Base-by-base conservation (phyloP, 2,888 invertebrate species). In the Scaptomyza parva region DNA sequence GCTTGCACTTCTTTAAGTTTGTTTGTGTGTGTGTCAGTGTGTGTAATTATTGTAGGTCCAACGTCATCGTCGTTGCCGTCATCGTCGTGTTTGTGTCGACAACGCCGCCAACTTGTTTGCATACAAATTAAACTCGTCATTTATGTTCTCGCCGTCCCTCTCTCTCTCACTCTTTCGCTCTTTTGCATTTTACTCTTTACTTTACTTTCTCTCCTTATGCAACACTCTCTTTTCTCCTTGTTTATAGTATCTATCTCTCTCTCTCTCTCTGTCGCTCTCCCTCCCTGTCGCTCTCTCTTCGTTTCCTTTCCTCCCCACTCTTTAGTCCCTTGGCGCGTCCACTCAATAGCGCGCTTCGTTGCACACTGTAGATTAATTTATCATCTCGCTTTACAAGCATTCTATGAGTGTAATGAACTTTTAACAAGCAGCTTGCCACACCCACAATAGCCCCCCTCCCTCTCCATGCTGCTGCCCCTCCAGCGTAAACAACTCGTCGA, bases 81-180 rank as follows among this genome's bases (percentile, higher is more conserved):
- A 59, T 66, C 67, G 43, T 70, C 69, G 77, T 80, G 80, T 79
- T 82, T 79, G 76, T 76, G 84, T 79, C 81, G 81, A 71, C 78
- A 81, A 63, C 73, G 80, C 79, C 82, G 81, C 84, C 84, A 84
- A 80, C 86, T 84, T 85, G 87, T 85, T 88, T 84, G 88, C 87
- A 88, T 88, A 86, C 86, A 88, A 88, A 88, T 88, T 88, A 88
- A 88, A 88, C 85, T 88, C 88, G 73, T 82, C 82, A 83, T 84
- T 82, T 84, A 81, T 79, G 79, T 69, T 70, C 69, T 28, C 83
- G 47, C 68, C 52, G 60, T 64, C 47, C 39, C 37, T n/a, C 30
- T 26, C 37, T 28, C 44, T 35, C 41, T 37, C 44, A 39, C 37
- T 9, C 26, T 26, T 24, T 24, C 47, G 30, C 44, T 40, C 26